A percentile compares a stretch with the other conserved stretches of the same genome.
Conservation (phyloP, 1,140 invertebrate species). For the Temnothorax curvispinosus region DNA sequence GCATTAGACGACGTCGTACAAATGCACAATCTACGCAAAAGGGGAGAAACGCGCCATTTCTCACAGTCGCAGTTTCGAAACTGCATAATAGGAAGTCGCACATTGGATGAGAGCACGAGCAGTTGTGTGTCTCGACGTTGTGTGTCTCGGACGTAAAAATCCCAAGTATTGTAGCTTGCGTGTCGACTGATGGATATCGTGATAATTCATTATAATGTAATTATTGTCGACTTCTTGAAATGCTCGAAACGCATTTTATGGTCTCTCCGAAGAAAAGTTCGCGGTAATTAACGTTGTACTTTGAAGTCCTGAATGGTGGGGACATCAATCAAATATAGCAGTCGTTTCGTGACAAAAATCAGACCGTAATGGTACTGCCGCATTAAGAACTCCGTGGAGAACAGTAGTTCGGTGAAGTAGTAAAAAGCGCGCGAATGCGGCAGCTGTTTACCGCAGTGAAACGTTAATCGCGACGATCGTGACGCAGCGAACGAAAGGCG, state of each 20-base stretch:
- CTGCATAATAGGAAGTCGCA: slow-evolving; percentile 3
- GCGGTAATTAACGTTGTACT: not conserved
- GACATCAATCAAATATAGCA: slow-evolving; percentile 19
- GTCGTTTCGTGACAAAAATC: slow-evolving; percentile 51
- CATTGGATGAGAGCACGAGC: not conserved
- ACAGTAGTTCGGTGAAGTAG: slow-evolving; percentile 50
- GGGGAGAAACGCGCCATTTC: not conserved
- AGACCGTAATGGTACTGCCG: slow-evolving; percentile 38
- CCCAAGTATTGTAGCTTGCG: not conserved
- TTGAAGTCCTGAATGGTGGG: slow-evolving; percentile 1
- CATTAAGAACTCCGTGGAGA: slow-evolving; percentile 48
- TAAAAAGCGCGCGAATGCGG: slow-evolving; percentile 55
- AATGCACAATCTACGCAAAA: slow-evolving; percentile 32
- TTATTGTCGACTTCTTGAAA: not conserved
- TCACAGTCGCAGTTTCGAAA: slow-evolving; percentile 9
- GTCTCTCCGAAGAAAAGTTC: not conserved
- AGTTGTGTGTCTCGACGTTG: not conserved
- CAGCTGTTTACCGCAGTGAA: slow-evolving; percentile 62
- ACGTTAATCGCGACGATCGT: slow-evolving; percentile 57
- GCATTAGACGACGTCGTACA: slow-evolving; percentile 48
- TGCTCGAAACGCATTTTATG: not conserved
- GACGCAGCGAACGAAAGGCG: slow-evolving; percentile 41
- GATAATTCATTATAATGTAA: not conserved
- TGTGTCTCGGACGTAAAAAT: slow-evolving; percentile 20
- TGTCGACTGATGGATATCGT: not conserved